Evolutionary conservation across 2,113 vertebrate species (phyloP), one percentile per base, ranked within the genome.

Genomic region (Smithornis capensis): DNA sequence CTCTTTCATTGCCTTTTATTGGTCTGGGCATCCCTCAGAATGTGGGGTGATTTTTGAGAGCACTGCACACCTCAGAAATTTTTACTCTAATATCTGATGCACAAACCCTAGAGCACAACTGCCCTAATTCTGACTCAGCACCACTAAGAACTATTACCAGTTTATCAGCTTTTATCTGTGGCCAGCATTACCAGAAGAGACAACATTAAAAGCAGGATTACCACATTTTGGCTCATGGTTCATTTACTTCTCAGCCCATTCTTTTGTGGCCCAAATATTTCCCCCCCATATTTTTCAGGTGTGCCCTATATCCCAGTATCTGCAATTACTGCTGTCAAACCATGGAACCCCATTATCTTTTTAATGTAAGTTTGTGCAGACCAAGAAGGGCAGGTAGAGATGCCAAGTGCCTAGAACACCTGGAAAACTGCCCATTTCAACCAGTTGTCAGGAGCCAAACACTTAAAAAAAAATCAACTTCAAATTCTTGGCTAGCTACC

Each of bases 381-480:
- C 64, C 49, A 71, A 86, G 64, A 84, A 60, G 49, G 55, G 38
- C 42, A 83, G 59, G 28, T 8, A 65, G 60, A 83, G 49, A 60
- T 59, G 83, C 90, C 89, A 92, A 92, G 19, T 90, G 40, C 85
- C 92, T 81, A 53, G 76, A 86, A 84, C 53, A 83, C 17, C 21
- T 92, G 90, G 92, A 97, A 87, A 90, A 38, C 6, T 84, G 88
- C 88, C 90, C 69, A 52, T 68, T 96, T 84, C 40, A 87, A 81
- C 62, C 53, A 83, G 56, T 78, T 78, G 40, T 70, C 74, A 42
- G 56, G 21, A 96, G 52, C 73, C 73, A 92, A 95, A 93, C 29
- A 78, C 55, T 74, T 83, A 17, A 14, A 47, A 83, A 67, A 33
- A 80, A 57, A 89, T 50, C 44, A 77, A 56, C 38, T 92, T 77